Evolutionary conservation across 2,113 vertebrate species (phyloP).

Genomic region (Dromiciops gliroides): DNA sequence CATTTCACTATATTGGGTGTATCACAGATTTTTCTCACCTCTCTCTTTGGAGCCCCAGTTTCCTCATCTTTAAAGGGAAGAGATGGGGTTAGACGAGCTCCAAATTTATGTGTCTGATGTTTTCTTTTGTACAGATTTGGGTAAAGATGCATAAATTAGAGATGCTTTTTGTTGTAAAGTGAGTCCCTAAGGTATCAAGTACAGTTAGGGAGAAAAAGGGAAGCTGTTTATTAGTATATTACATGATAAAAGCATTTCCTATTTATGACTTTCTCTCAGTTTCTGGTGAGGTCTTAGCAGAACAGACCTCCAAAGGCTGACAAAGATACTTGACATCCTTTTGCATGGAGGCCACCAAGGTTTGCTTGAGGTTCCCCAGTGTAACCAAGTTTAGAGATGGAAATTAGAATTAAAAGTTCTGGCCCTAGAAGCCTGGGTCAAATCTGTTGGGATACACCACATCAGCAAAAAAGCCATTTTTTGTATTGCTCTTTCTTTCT

Average conservation of each 20-base stretch:
- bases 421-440: accelerated
- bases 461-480: neutral
- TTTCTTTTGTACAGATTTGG: too few species aligned
- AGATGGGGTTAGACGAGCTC: neutral
- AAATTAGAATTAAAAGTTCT: neutral
- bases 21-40: neutral
- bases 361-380: neutral
- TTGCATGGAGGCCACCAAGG: accelerated
- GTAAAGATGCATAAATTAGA: neutral
- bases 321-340: neutral
- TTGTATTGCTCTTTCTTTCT: neutral
- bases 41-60: neutral
- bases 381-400: neutral
- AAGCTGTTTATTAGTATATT: neutral
- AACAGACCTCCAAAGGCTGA: neutral
- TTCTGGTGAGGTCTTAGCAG: neutral
- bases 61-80: neutral
- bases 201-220: neutral
- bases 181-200: neutral
- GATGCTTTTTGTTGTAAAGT: neutral
- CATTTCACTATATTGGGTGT: neutral
- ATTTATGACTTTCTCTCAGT: neutral
- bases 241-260: neutral
- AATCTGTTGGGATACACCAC: too few species aligned
- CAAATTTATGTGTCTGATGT: neutral